Evolutionary conservation across 2,797 vertebrate genomes (phyloP), one percentile per base, ranked within the genome.

Genomic region (Sebastes baramenuke): DNA sequence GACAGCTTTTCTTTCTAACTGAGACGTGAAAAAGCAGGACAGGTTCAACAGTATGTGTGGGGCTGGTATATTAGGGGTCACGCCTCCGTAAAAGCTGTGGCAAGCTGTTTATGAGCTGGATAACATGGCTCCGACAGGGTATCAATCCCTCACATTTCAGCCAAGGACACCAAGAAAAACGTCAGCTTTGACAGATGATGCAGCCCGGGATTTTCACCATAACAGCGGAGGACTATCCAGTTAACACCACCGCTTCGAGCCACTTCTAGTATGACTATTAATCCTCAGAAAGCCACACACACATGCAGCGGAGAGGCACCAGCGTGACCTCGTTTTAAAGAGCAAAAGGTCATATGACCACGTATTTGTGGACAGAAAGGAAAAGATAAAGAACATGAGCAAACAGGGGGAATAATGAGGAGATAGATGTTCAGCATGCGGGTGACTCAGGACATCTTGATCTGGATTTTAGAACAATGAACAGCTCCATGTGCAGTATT

Each of bases 81-180:
- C 14, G 29, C 11, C 46, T 79, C 66, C 34, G 54, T 72, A 49
- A 46, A 70, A 77, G 42, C 65, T 60, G 29, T 52, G 68, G 66
- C 66, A 10, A 78, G 77, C 64, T 78, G 77, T 90, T 89, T 86
- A 92, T 79, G 81, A 85, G 80, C 65, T 6, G 66, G 58, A 67
- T 67, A 75, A 83, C 76, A 29, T 20, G 60, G 20, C 22, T 72
- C 36, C 80, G 89, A 89, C 90, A 86, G 75, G 73, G 25, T 60
- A 90, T 92, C 90, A 88, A 91, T 92, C 87, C 70, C 22, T 83
- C 75, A 72, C 64, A 25, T 69, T 77, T 70, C 58, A 84, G 81
- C 85, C 90, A 89, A 88, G 85, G 87, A 77, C 58, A 16, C 65
- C 4, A 2, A 66, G 72, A 77, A 60, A 81, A 80, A 79, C 4